These are phyloP conservation scores for Erythrolamprus reginae DNA, from an alignment of 2,113 vertebrate species.

Conservation along the genomic window DNA sequence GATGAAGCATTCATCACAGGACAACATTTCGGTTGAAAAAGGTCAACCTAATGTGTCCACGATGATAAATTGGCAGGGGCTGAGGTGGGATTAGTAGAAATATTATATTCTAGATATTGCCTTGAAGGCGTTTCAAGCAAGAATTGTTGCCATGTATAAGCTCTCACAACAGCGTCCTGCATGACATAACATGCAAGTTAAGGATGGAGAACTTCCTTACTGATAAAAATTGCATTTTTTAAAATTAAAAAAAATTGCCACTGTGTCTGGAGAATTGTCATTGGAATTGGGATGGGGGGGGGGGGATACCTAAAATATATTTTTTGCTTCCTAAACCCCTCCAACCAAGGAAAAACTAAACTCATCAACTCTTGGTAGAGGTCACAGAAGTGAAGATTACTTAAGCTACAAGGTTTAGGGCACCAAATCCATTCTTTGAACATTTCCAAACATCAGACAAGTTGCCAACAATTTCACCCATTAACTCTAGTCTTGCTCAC, in stretches of 20 bases:
- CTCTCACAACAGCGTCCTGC: not conserved
- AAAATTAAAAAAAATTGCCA: not conserved
- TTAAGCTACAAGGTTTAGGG: not conserved
- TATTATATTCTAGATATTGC: not conserved
- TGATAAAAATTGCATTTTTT: not conserved
- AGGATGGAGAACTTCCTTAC: not conserved
- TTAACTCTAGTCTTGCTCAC: not conserved
- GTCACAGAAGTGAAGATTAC: not conserved
- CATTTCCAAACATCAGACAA: not conserved
- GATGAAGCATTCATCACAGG: not conserved
- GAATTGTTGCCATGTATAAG: not conserved
- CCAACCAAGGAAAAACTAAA: not conserved
- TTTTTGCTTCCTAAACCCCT: not conserved
- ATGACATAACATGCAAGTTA: not conserved
- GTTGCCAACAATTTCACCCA: not conserved
- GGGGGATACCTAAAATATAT: not conserved
- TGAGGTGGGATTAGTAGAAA: not conserved
- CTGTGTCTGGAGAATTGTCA: not conserved
- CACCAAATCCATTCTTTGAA: not conserved
- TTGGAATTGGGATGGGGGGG: not conserved
- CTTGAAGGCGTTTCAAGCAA: not conserved
- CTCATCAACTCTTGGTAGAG: not conserved
- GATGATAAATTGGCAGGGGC: not conserved
- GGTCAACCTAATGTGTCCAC: not conserved
- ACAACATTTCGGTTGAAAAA: not conserved